Percentiles rank a stretch among this genome's conserved stretches.
Evolutionary conservation across 30 jellyfish, hydroid and myxozoan species (phyloP).

Genomic region (Chrysaora quinquecirrha): DNA sequence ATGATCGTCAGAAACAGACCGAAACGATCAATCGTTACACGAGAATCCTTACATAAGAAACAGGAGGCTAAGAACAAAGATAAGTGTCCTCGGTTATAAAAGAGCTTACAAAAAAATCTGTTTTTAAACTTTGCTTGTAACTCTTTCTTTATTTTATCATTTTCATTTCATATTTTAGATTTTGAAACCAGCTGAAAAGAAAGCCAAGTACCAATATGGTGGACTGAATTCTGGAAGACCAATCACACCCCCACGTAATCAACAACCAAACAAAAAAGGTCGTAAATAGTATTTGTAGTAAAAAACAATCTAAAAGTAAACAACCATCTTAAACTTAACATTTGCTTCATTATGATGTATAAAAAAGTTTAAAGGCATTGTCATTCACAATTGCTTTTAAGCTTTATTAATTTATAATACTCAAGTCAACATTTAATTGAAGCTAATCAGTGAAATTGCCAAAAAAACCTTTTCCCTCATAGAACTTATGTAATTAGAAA

Average conservation of each 20-base stretch:
- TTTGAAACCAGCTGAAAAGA: constrained; percentile 98
- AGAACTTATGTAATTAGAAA: no score
- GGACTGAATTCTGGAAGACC: constrained; percentile 99
- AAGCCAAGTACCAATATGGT: constrained; percentile 92
- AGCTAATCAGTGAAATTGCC: no score
- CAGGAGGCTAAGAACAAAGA: background rate
- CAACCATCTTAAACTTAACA: background rate
- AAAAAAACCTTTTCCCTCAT: no score
- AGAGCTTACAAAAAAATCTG: background rate
- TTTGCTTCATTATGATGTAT: background rate
- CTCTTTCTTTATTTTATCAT: no score
- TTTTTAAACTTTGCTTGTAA: no score
- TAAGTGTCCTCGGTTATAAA: background rate
- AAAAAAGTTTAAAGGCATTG: background rate
- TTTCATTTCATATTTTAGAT: constrained; percentile 61
- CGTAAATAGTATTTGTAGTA: constrained; percentile 43
- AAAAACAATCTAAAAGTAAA: background rate
- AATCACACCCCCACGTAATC: constrained; percentile 98
- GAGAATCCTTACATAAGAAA: no score
- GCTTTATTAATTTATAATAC: background rate
- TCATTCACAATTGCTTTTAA: background rate
- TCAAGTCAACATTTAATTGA: no score
- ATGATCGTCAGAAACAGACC: no score
- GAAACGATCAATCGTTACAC: no score
- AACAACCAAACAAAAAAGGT: constrained; percentile 87